Percentiles rank a stretch among this genome's conserved stretches.
Evolutionary conservation across 2,797 vertebrate genomes (phyloP).

Genomic region (Heterohyrax brucei): DNA sequence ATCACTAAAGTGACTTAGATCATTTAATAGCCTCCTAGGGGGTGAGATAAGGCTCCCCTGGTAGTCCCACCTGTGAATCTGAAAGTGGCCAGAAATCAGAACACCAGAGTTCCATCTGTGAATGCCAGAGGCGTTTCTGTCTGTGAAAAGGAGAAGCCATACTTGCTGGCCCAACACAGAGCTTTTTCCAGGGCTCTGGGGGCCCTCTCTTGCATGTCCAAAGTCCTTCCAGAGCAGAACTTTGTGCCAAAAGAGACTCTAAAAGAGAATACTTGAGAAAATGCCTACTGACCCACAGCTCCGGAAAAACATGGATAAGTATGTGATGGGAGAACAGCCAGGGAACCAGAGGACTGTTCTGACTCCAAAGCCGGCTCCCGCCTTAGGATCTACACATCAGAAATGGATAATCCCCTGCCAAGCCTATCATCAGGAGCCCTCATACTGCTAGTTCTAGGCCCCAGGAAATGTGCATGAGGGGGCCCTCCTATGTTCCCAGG

Average conservation of each 20-base stretch:
- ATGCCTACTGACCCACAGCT: neutral
- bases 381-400: neutral
- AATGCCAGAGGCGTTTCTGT: neutral
- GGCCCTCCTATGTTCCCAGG: slow-evolving; percentile 4
- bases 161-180: neutral
- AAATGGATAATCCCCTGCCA: neutral
- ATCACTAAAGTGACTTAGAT: slow-evolving; percentile 18
- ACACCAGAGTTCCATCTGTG: neutral
- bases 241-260: neutral
- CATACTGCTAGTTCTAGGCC: slow-evolving; percentile 11
- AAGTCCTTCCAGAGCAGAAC: slow-evolving; percentile 18
- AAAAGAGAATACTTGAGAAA: neutral
- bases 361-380: neutral
- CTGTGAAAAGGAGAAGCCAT: neutral
- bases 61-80: neutral
- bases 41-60: slow-evolving; percentile 14
- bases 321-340: neutral
- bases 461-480: neutral
- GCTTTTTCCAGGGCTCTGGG: neutral
- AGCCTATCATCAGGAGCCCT: neutral
- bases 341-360: slow-evolving; percentile 13
- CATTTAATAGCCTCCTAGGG: neutral
- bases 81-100: slow-evolving; percentile 8
- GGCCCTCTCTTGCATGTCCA: neutral
- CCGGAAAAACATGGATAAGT: neutral